phyloP scores from a whole-genome alignment of 2,113 vertebrate species.

The Mungos mungo region DNA sequence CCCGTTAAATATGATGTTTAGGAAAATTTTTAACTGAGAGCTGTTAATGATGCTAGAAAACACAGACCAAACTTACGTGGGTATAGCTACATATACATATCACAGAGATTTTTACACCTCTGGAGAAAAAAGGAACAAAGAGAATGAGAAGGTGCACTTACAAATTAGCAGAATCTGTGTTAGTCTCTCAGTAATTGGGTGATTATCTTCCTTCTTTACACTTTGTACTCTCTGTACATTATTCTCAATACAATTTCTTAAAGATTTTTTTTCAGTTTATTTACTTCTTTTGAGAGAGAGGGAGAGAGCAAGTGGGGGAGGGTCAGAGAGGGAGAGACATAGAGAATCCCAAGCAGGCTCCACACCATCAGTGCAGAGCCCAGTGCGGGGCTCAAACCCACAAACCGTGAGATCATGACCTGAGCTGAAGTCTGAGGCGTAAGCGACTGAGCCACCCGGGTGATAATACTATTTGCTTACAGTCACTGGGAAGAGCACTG shows the following conservation, averaged over 20 bases:
- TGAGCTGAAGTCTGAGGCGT: no score
- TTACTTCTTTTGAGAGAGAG: no score
- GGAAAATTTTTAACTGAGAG: background rate
- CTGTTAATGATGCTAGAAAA: background rate
- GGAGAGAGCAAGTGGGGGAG: no score
- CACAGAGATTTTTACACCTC: no score
- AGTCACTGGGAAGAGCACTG: background rate
- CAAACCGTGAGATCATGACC: no score
- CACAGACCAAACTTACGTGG: background rate
- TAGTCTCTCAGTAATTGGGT: background rate
- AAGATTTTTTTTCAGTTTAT: no score
- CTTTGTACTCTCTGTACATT: background rate
- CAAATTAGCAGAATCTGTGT: background rate
- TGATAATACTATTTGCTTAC: background rate
- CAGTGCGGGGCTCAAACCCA: no score
- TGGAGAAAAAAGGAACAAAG: background rate
- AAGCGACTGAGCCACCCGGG: no score
- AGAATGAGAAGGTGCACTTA: background rate
- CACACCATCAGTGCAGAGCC: no score
- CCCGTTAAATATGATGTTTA: background rate
- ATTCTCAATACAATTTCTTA: background rate
- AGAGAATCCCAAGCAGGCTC: no score
- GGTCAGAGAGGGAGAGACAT: no score
- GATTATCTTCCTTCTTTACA: background rate
- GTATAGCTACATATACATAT: no score